Base-by-base conservation (phyloP, 1,140 invertebrate genomes). In the Drosophila pandora region DNA sequence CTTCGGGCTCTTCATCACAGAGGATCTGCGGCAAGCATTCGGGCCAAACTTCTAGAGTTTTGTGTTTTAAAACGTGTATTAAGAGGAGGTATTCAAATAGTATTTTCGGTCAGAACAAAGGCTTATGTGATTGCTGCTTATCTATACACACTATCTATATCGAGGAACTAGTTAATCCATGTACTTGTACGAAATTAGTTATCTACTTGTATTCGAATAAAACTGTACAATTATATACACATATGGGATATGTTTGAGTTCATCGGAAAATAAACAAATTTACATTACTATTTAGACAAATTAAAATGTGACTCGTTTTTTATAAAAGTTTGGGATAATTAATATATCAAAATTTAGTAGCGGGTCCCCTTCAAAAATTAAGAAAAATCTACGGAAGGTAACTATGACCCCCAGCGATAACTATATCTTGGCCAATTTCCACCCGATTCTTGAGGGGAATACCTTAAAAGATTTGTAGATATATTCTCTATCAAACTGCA, bases 1-100 rank as follows among this genome's bases (percentile, higher is more conserved):
- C 59, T 92, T 92, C 59, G 77, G 88, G 6, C 56, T 78, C 25
- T 92, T 92, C 59, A 79, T 90, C 17, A 76, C 54, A 25, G 65
- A 68, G 12, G 90, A 91, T 71, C 37, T 90, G 45, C 64, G 79
- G 21, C 62, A 61, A 6, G 83, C 76, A n/a, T 76, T 83, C 75
- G 70, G 56, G 48, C 74, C 64, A 58, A 75, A 25, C 63, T 62
- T 62, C 59, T 61, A 77, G 49, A 47, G 34, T 6, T 34, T 69
- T 54, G 52, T 49, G 54, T 48, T 48, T 49, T 52, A 62, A 17
- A 17, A 17, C 17, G 17, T 17, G 1, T 17, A 17, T 17, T 17
- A 17, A 17, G 17, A 17, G 37, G 21, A 6, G 25, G 43, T 47
- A 43, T 52, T 62, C 34, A 49, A 48, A 32, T 45, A 58, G 41